phyloP scores from a whole-genome alignment of 2,113 vertebrate species.

The Ophiodon elongatus region DNA sequence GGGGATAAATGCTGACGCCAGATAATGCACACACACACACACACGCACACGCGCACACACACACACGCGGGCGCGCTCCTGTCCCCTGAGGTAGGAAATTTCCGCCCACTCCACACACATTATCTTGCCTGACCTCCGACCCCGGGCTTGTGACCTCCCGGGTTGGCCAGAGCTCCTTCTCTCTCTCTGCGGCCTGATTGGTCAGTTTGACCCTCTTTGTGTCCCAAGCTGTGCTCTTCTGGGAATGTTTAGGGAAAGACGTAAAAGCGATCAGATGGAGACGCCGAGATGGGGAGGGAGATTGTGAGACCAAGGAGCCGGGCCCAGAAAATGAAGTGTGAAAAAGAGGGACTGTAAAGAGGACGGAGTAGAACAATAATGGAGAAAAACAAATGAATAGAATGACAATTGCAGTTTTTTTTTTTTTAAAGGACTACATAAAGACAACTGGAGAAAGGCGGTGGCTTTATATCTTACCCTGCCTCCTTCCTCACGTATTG shows the following conservation, averaged over 20 bases:
- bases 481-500: conserved; percentile 16
- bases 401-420: neutral
- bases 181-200: conserved; percentile 59
- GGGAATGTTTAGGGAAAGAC: conserved; percentile 45
- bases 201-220: conserved; percentile 69
- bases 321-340: neutral
- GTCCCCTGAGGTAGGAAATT: conserved; percentile 78
- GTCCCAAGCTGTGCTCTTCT: conserved; percentile 52
- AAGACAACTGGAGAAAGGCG: neutral
- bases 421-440: neutral
- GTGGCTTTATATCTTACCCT: neutral
- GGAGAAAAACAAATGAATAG: neutral
- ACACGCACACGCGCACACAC: conserved; percentile 16
- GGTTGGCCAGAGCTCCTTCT: conserved; percentile 61
- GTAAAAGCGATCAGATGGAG: conserved; percentile 24
- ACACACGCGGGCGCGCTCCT: conserved; percentile 36
- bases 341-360: neutral
- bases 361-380: neutral
- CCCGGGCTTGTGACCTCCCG: conserved; percentile 75
- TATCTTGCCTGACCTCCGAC: conserved; percentile 76
- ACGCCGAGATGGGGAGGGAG: neutral
- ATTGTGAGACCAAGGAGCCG: neutral
- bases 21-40: conserved; percentile 61
- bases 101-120: conserved; percentile 78
- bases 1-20: conserved; percentile 77